phyloP scores from a whole-genome alignment of 2,797 vertebrate genomes.

The Pseudopleuronectes americanus region DNA sequence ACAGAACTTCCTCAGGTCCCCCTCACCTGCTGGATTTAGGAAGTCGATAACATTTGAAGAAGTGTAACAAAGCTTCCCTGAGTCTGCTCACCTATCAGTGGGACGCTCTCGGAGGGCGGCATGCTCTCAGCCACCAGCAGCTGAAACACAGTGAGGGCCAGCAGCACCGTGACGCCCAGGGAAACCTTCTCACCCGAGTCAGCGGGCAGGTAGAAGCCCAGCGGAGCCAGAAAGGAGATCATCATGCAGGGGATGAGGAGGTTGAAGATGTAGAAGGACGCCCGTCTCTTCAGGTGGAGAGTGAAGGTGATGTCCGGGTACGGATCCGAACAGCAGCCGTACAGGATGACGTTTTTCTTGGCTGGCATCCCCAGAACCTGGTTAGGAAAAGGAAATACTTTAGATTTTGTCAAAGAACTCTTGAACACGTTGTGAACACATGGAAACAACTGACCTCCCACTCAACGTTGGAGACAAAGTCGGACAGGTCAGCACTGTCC shows the following conservation, averaged over 20 bases:
- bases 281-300: constrained; percentile 86
- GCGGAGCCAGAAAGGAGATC: constrained; percentile 91
- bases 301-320: constrained; percentile 94
- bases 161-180: constrained; percentile 90
- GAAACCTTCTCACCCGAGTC: constrained; percentile 94
- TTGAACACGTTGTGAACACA: neutral
- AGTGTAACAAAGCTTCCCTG: neutral
- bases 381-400: accelerated
- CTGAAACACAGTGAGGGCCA: constrained; percentile 94
- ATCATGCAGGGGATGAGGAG: constrained; percentile 92
- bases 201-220: constrained; percentile 92
- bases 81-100: constrained; percentile 88
- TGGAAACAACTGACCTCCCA: constrained; percentile 82
- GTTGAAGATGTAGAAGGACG: constrained; percentile 95
- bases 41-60: neutral
- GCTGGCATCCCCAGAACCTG: constrained; percentile 91
- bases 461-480: constrained; percentile 92
- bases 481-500: constrained; percentile 83
- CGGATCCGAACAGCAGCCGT: constrained; percentile 93
- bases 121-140: constrained; percentile 94
- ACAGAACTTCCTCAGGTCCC: no score
- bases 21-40: no score
- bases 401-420: neutral
- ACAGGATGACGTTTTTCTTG: constrained; percentile 87
- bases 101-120: constrained; percentile 92